Conservation (phyloP, 2,888 invertebrate genomes). For the Macropis europaea region DNA sequence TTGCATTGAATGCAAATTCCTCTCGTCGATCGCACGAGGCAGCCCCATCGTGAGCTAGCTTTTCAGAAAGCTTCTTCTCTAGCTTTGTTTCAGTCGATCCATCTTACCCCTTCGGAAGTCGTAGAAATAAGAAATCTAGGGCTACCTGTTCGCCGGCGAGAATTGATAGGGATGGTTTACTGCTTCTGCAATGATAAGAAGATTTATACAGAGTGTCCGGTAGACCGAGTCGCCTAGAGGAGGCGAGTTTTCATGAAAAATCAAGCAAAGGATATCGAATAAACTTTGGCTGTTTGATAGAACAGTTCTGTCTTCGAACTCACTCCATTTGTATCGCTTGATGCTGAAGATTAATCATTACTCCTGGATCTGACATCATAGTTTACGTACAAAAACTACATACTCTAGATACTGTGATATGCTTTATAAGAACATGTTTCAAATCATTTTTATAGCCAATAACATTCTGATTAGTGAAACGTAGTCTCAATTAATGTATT, state of each 20-base stretch:
- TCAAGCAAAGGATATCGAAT: background rate
- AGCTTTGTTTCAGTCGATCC: slow-evolving; percentile 33
- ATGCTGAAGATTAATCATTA: too few species aligned
- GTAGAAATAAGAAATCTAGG: slow-evolving; percentile 5
- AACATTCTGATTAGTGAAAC: too few species aligned
- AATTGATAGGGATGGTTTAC: slow-evolving; percentile 27
- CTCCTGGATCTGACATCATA: too few species aligned
- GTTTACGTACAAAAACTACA: too few species aligned
- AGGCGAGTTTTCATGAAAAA: background rate
- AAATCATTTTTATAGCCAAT: too few species aligned
- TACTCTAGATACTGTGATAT: too few species aligned
- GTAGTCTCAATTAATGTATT: too few species aligned
- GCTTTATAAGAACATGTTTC: too few species aligned
- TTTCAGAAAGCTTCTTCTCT: slow-evolving; percentile 35
- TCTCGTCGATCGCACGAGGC: slow-evolving; percentile 37
- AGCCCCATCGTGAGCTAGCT: slow-evolving; percentile 24
- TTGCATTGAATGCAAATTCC: slow-evolving; percentile 72
- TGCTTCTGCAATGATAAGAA: slow-evolving; percentile 4
- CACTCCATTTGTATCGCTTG: too few species aligned
- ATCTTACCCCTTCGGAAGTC: slow-evolving; percentile 18
- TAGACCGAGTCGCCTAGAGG: background rate
- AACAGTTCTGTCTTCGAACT: too few species aligned
- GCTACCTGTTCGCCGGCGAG: slow-evolving; percentile 30
- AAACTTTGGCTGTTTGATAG: too few species aligned
- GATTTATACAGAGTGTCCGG: background rate